phyloP scores from a whole-genome alignment of 2,888 invertebrate genomes.

The Epirrhoe tristata region DNA sequence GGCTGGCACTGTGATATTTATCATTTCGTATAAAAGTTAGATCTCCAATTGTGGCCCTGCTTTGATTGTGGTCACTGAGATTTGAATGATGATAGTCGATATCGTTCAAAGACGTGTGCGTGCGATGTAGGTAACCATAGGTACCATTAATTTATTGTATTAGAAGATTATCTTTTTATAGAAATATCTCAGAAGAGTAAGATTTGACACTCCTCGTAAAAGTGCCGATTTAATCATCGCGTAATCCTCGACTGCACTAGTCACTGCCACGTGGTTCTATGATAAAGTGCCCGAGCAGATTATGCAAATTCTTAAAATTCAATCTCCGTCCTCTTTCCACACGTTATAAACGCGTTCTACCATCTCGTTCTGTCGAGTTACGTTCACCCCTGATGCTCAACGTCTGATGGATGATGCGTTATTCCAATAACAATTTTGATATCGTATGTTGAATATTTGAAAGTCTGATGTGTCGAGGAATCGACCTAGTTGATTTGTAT shows the following conservation, averaged over 20 bases:
- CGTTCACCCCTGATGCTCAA: conserved; percentile 75
- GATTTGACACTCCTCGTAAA: conserved; percentile 61
- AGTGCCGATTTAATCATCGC: conserved; percentile 74
- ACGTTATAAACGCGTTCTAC: conserved; percentile 47
- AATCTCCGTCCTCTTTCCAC: conserved; percentile 64
- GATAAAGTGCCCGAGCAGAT: conserved; percentile 84
- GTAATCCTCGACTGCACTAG: conserved; percentile 84
- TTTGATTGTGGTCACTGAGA: conserved; percentile 64
- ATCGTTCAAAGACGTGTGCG: conserved; percentile 28
- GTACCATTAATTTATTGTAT: background rate
- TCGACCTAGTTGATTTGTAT: conserved; percentile 13
- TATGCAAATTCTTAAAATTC: conserved; percentile 84
- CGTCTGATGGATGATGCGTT: conserved; percentile 85
- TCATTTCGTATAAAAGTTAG: conserved; percentile 80
- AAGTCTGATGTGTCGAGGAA: conserved; percentile 60
- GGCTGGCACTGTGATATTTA: conserved; percentile 79
- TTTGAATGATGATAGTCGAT: conserved; percentile 47
- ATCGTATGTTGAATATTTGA: conserved; percentile 80
- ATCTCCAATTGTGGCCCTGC: conserved; percentile 73
- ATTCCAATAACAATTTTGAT: conserved; percentile 84
- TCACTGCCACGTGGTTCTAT: conserved; percentile 85
- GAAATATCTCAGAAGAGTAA: conserved; percentile 49
- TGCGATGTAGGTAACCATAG: background rate
- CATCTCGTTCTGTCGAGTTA: conserved; percentile 62
- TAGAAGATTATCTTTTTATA: background rate